Conservation (phyloP, 2,888 invertebrate species). For the Conus canariensis region DNA sequence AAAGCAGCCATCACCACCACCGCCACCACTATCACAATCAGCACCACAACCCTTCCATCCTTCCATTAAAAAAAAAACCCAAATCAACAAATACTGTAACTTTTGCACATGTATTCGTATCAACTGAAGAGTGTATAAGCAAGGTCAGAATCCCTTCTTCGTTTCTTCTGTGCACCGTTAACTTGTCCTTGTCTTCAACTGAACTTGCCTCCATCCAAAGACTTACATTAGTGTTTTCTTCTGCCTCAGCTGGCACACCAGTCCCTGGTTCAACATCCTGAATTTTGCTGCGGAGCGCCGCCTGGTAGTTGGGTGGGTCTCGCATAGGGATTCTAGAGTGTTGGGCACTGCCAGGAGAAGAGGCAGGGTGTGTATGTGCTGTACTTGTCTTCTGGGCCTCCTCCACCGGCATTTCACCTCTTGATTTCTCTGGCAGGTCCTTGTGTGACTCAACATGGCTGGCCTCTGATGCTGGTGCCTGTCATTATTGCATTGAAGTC, state of each 20-base stretch:
- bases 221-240: neutral
- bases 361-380: neutral
- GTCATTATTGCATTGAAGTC: neutral
- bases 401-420: constrained; percentile 10
- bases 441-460: neutral
- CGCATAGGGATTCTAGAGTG: constrained; percentile 35
- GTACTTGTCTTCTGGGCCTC: neutral
- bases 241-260: neutral
- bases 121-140: no score
- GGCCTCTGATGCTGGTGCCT: constrained; percentile 25
- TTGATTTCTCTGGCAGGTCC: neutral
- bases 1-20: no score
- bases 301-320: neutral
- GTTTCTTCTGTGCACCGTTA: no score
- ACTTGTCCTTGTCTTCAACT: no score
- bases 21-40: no score
- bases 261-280: neutral
- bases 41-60: no score
- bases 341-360: neutral
- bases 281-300: constrained; percentile 25
- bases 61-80: no score
- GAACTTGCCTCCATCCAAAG: no score
- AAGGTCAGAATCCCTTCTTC: no score
- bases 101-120: no score
- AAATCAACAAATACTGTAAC: no score